These are phyloP conservation scores for Octodon degus DNA, from an alignment of 2,113 vertebrate species.

Conservation along the genomic window DNA sequence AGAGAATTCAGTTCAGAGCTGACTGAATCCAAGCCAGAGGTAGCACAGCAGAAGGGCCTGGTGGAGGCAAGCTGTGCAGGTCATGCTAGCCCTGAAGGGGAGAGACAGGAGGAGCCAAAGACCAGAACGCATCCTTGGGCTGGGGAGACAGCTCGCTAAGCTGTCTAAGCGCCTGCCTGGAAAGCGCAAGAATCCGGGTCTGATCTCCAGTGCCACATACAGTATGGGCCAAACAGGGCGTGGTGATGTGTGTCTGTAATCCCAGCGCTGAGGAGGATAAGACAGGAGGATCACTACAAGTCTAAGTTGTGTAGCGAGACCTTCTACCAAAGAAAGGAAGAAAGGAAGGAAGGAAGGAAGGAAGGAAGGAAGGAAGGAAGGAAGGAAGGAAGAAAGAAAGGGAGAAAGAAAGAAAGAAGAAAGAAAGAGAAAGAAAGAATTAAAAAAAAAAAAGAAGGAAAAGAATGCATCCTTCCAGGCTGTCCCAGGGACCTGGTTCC, in stretches of 20 bases:
- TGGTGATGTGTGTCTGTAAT: too few species aligned
- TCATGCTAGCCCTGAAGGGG: too few species aligned
- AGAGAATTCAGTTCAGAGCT: background rate
- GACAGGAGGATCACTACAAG: too few species aligned
- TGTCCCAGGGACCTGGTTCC: background rate
- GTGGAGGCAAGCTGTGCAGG: background rate
- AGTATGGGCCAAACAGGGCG: too few species aligned
- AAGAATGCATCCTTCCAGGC: background rate
- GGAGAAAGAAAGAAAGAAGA: background rate
- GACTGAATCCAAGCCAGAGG: background rate
- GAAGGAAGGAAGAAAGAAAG: accelerated
- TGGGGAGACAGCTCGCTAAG: too few species aligned
- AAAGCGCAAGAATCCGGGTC: too few species aligned
- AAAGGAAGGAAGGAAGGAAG: too few species aligned
- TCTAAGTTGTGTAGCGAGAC: too few species aligned
- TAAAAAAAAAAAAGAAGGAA: background rate
- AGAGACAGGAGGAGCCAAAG: background rate
- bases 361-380: accelerated
- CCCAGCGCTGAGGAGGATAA: too few species aligned
- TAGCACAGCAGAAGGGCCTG: background rate
- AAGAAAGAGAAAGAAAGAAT: background rate
- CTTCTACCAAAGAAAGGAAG: too few species aligned
- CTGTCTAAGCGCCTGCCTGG: too few species aligned
- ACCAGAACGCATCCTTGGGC: background rate
- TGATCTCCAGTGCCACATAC: too few species aligned